Evolutionary conservation across 1,140 invertebrate genomes (phyloP).

Genomic region (Panulirus ornatus): DNA sequence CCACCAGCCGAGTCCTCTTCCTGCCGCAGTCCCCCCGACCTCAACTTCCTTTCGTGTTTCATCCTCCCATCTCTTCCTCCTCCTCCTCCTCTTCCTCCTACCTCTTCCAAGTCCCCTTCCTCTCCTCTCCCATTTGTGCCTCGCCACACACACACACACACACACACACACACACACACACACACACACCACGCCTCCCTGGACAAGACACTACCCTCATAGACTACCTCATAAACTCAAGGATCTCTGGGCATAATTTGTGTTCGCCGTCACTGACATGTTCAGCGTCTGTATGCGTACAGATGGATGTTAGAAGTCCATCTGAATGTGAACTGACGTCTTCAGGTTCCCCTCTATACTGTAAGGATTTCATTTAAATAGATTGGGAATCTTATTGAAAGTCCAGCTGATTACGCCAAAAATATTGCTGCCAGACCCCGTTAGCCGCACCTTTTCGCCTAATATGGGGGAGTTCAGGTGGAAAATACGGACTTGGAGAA

Average conservation of each 20-base stretch:
- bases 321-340: background rate
- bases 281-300: slow-evolving; percentile 8
- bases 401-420: background rate
- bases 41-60: too few species aligned
- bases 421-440: background rate
- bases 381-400: background rate
- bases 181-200: background rate
- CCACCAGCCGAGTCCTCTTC: too few species aligned
- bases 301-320: background rate
- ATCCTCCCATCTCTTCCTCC: background rate
- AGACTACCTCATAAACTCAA: background rate
- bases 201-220: background rate
- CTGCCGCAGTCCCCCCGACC: too few species aligned
- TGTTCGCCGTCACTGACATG: slow-evolving; percentile 7
- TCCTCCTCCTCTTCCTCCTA: background rate
- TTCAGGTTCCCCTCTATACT: background rate
- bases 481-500: too few species aligned
- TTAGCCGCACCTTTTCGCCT: background rate
- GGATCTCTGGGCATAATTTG: slow-evolving; percentile 13
- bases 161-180: background rate
- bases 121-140: background rate
- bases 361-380: background rate
- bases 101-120: too few species aligned
- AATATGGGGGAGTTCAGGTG: background rate
- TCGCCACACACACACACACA: background rate